A percentile compares a stretch with the other conserved stretches of the same genome.
Evolutionary conservation across 2,113 vertebrate species (phyloP).

Genomic region (Cygnus atratus): DNA sequence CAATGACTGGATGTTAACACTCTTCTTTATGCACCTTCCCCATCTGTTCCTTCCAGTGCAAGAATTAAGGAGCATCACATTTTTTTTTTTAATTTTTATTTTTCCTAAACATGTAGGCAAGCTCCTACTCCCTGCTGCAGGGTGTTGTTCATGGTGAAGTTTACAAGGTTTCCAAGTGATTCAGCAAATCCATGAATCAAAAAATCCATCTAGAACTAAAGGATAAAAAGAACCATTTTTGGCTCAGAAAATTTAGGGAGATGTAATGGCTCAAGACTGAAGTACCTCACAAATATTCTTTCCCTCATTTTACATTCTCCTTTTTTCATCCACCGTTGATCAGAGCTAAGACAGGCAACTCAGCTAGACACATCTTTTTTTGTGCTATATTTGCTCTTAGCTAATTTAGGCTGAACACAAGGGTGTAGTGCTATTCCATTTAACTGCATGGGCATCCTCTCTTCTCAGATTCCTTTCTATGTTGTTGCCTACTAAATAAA

Average conservation of each 20-base stretch:
- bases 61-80: not conserved
- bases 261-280: not conserved
- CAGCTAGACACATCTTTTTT: not conserved
- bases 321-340: not conserved
- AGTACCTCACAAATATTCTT: not conserved
- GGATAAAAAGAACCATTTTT: not conserved
- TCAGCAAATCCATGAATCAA: not conserved
- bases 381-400: not conserved
- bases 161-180: not conserved
- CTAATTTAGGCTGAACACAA: not conserved
- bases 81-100: no score
- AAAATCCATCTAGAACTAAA: not conserved
- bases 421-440: not conserved
- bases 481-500: not conserved
- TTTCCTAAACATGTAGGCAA: not conserved
- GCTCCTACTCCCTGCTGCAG: not conserved
- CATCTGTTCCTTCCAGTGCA: not conserved
- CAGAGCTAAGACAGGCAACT: not conserved
- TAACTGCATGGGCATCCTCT: not conserved
- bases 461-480: not conserved
- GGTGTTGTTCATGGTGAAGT: not conserved
- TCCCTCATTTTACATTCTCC: not conserved
- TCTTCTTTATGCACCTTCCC: not conserved
- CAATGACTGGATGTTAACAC: not conserved
- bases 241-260: not conserved